Conservation (phyloP, 1,140 invertebrate species). For the Drosophila novamexicana region DNA sequence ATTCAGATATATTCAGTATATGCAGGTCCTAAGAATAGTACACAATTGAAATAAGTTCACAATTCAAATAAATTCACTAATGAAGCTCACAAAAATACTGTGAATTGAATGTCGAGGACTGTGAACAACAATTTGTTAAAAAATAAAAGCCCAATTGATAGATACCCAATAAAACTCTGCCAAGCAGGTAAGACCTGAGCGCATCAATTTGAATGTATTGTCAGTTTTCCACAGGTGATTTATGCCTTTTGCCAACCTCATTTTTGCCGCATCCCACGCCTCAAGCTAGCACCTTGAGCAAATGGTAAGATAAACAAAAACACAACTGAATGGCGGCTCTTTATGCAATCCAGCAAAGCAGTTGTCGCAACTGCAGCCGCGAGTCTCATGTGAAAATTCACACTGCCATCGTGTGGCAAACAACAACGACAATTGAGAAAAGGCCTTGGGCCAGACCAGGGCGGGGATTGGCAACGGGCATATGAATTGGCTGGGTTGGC, state of each 20-base stretch:
- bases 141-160: too few relatives aligned
- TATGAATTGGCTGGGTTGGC: conserved; percentile 51
- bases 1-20: too few relatives aligned
- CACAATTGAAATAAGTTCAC: too few relatives aligned
- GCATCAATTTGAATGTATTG: neutral
- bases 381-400: conserved; percentile 72
- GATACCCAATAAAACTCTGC: too few relatives aligned
- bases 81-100: too few relatives aligned
- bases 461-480: conserved; percentile 6
- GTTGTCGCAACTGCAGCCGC: conserved; percentile 15
- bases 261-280: conserved; percentile 18
- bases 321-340: conserved; percentile 32
- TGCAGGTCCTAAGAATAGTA: too few relatives aligned
- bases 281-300: conserved; percentile 20
- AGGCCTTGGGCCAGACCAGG: conserved; percentile 27
- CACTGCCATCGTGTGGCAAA: conserved; percentile 52
- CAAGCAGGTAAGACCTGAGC: neutral
- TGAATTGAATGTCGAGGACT: too few relatives aligned
- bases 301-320: conserved; percentile 23
- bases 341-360: conserved; percentile 18
- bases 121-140: too few relatives aligned
- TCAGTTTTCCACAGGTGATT: neutral
- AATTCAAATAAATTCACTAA: too few relatives aligned
- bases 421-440: conserved; percentile 28
- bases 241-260: conserved; percentile 14